Evolutionary conservation across 1,140 invertebrate genomes (phyloP), one percentile per base, ranked within the genome.

Genomic region (Drosophila obscura): DNA sequence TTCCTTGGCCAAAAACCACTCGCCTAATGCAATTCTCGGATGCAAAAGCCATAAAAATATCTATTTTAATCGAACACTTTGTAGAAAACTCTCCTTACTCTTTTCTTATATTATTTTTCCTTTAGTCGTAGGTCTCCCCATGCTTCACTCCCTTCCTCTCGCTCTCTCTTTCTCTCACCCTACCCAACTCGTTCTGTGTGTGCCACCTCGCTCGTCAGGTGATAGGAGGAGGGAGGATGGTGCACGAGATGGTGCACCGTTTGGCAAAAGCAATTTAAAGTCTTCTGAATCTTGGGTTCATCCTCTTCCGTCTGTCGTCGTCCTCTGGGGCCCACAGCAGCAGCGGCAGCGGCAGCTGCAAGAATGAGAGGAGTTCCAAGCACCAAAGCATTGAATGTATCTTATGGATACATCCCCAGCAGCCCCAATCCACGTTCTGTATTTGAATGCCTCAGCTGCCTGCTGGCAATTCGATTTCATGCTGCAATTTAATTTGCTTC

Each of bases 381-480:
- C 26, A 5, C 16, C 45, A 59, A 46, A 41, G 31, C 35, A 39
- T 39, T 13, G 35, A 39, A 39, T 53, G 66, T 69, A 68, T 69
- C 66, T 69, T 69, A 69, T 58, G 64, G 66, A 68, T 69, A 16
- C 44, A 11, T 13, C 41, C 35, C 24, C 35, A 39, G 35, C 35
- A 39, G 11, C 50, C 41, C 26, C 26, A 5, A n/a, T 31, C 28
- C 19, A 4, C 43, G 5, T 41, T 31, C 26, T 7, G 31, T 24
- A 68, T 68, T 69, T 57, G 66, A 74, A 74, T 74, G 72, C 72
- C 71, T 65, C 72, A 75, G 77, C 48, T 49, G 72, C 60, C 75
- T 73, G 75, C 50, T 73, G 61, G 78, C 78, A 77, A 80, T 76
- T 80, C 66, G 67, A 80, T 80, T 80, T 79, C 77, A 69, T 73